phyloP scores from a whole-genome alignment of 2,113 vertebrate genomes.

The Hydrochoerus hydrochaeris region DNA sequence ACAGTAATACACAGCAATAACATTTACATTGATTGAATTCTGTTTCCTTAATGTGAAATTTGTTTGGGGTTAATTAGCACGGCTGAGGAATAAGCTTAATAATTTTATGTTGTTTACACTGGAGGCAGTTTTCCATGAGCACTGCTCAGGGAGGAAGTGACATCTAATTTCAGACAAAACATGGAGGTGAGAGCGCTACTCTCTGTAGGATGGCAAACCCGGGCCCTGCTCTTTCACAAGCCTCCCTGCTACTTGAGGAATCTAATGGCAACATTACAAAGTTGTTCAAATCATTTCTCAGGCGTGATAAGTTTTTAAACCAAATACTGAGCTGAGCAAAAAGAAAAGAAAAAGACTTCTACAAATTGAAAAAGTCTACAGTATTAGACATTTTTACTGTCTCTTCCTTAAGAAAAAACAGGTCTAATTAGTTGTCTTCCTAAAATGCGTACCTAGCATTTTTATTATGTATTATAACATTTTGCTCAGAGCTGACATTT shows the following conservation, averaged over 20 bases:
- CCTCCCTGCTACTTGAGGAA: slow-evolving; percentile 59
- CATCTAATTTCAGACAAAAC: slow-evolving; percentile 81
- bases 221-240: slow-evolving; percentile 60
- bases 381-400: slow-evolving; percentile 84
- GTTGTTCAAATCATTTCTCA: slow-evolving; percentile 84
- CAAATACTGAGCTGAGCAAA: slow-evolving; percentile 71
- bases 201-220: slow-evolving; percentile 9
- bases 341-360: slow-evolving; percentile 76
- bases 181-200: slow-evolving; percentile 77
- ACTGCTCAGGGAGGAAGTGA: slow-evolving; percentile 79
- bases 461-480: slow-evolving; percentile 95
- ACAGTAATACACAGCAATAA: slow-evolving; percentile 79
- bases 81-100: slow-evolving; percentile 85
- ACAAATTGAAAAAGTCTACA: slow-evolving; percentile 83
- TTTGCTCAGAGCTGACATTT: slow-evolving; percentile 96
- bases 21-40: slow-evolving; percentile 77
- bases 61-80: slow-evolving; percentile 83
- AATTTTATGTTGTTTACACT: slow-evolving; percentile 85
- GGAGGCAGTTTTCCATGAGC: slow-evolving; percentile 83
- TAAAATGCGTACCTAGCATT: slow-evolving; percentile 94
- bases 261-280: slow-evolving; percentile 81
- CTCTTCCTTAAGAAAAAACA: slow-evolving; percentile 89
- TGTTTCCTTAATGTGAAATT: slow-evolving; percentile 83
- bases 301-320: slow-evolving; percentile 82
- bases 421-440: slow-evolving; percentile 94